A percentile compares a stretch with the other conserved stretches of the same genome.
Evolutionary conservation across 2,888 invertebrate species (phyloP).

Genomic region (Geotrupes spiniger): DNA sequence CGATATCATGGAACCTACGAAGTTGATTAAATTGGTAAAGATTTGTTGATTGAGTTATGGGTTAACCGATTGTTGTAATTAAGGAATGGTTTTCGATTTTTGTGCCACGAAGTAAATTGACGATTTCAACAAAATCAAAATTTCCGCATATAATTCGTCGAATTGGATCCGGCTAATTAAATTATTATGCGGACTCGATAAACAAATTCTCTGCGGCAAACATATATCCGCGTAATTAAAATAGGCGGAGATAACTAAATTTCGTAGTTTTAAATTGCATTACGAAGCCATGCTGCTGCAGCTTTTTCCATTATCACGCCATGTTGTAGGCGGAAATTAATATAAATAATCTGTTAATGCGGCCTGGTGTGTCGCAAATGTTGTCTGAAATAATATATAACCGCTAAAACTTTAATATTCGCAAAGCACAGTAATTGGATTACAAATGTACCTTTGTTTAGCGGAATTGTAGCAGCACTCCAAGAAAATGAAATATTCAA

Average conservation of each 20-base stretch:
- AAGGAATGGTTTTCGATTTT: too few relatives aligned
- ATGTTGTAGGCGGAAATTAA: conserved; percentile 12
- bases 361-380: conserved; percentile 13
- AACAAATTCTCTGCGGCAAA: not conserved
- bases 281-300: not conserved
- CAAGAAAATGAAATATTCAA: conserved; percentile 42
- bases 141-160: too few relatives aligned
- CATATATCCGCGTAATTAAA: not conserved
- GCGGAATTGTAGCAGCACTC: conserved; percentile 35
- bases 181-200: not conserved
- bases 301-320: not conserved
- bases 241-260: not conserved
- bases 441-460: conserved; percentile 41
- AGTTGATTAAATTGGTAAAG: too few relatives aligned
- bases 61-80: too few relatives aligned
- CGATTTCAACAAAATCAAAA: too few relatives aligned
- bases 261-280: not conserved
- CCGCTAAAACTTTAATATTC: conserved; percentile 38
- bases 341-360: conserved; percentile 21
- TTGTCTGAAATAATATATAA: conserved; percentile 39
- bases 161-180: too few relatives aligned
- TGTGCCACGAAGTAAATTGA: too few relatives aligned
- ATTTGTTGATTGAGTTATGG: too few relatives aligned
- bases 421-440: conserved; percentile 40
- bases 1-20: too few relatives aligned